Base-by-base conservation (phyloP, 1,140 invertebrate genomes). In the Drosophila elegans region DNA sequence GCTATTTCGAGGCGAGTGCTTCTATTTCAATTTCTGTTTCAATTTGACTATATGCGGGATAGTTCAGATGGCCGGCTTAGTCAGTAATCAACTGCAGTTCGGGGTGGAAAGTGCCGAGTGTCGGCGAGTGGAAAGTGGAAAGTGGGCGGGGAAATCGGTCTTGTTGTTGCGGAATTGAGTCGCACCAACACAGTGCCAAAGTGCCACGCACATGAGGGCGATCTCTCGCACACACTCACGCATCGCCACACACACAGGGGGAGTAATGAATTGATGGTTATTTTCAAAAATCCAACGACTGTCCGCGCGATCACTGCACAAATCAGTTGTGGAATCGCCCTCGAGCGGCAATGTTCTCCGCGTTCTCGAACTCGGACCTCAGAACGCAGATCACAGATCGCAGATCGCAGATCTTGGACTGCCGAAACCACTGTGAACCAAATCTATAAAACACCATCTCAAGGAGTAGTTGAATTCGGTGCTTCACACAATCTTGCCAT, bases 251-350 rank as follows among this genome's bases (percentile, higher is more conserved):
- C 52, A 66, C 45, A 63, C 41, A 48, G 44, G 49, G 49, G 56
- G 48, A 29, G 84, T 74, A 80, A 80, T 88, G 84, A 88, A 83
- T 86, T 88, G 84, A 89, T 88, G 84, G 84, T 89, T 89, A 88
- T 88, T 89, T 90, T 89, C 84, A 89, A 89, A 89, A 89, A 89
- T 89, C 85, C 84, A 91, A 91, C 86, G 76, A 91, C 90, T 91
- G 85, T 89, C 85, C 90, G 90, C 71, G 84, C 80, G 90, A 91
- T 88, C 85, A 73, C 56, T 76, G 73, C 83, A 76, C 74, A 90
- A 91, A 91, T 91, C 90, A 91, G 90, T 91, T 79, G 78, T 74
- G 76, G 86, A 88, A 80, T 90, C 80, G 90, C 90, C 84, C 82
- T 90, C 90, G 80, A 88, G 76, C 85, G 57, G 74, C 80, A 74